Evolutionary conservation across 2,888 invertebrate species (phyloP), one percentile per base, ranked within the genome.

Genomic region (Pyrgus malvae): DNA sequence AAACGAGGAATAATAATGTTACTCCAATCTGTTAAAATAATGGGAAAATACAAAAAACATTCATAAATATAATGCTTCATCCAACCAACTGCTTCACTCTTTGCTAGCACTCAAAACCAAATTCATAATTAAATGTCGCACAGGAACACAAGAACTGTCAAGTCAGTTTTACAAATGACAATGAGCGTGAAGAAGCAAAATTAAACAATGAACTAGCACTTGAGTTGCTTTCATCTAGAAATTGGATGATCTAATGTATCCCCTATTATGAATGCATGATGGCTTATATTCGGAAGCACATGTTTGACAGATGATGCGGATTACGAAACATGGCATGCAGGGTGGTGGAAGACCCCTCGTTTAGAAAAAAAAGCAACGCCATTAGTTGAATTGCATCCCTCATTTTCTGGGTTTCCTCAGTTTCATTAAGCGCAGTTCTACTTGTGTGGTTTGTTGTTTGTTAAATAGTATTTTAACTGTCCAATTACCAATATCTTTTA

Each of bases 111-210:
- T 33, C 12, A 12, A 5, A 33, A 14, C 12, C 6, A 16, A 8
- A 27, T 9, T 16, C 16, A 42, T 25, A 51, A 51, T 27, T n/a
- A 31, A 41, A 44, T 35, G 44, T 51, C 44, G 41, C 51, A 38
- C n/a, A n/a, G n/a, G n/a, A n/a, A n/a, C n/a, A 40, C 56, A 38
- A 56, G 58, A 78, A 74, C 66, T 79, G 82, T 73, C 78, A 76
- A 78, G 77, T 79, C 79, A 81, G 73, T 69, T 63, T 63, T 65
- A 80, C 74, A 78, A 83, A 83, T 77, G 76, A 80, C 77, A 78
- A 72, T 60, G 68, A 76, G 70, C 76, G 72, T 80, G 83, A 83
- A 83, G 70, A 72, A 74, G 74, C 78, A 74, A 73, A 74, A 78
- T 76, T 76, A 73, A 76, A 78, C 72, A 77, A 46, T 38, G 53